Base-by-base conservation (phyloP, 2,113 vertebrate species). In the Passer domesticus region DNA sequence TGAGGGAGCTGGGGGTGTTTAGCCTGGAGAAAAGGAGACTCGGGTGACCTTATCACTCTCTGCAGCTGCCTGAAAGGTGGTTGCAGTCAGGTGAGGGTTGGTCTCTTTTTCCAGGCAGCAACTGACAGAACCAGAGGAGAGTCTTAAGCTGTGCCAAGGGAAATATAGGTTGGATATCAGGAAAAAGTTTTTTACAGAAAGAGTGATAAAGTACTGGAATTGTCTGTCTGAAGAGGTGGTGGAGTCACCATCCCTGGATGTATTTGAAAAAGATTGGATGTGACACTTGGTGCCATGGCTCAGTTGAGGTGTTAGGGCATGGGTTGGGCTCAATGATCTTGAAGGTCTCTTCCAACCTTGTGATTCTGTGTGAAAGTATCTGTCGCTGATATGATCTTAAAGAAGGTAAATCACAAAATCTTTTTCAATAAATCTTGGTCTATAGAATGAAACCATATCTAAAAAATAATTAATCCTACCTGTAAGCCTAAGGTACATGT, bases 221-320 rank as follows among this genome's bases (percentile, higher is more conserved):
- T 2, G 6, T 24, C 4, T 24, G 21, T 15, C 21, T 0, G 0
- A 28, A 15, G 37, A 53, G 4, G 2, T 13, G 21, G 21, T 53
- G 37, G 68, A 33, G 15, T n/a, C 52, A 56, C 10, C 13, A 56
- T 44, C 7, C 7, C 31, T 16, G 39, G 31, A 43, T 15, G 39
- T 44, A 9, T n/a, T n/a, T 44, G 11, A 56, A 44, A 41, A n/a
- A n/a, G 23, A 27, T 6, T 31, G 15, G 15, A 44, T 58, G 8
- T 35, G 31, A 17, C 31, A n/a, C 21, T 41, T 1, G 1, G 6
- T 41, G 15, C 6, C 37, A n/a, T n/a, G 52, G 39, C 20, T 55
- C 6, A 73, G 5, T 25, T n/a, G 30, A 43, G 16, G 30, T 18
- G 28, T n/a, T 56, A 7, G 18, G 53, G 18, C 31, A 64, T 33